Evolutionary conservation across 2,888 invertebrate species (phyloP).

Genomic region (Hemicrepidius hirtus): DNA sequence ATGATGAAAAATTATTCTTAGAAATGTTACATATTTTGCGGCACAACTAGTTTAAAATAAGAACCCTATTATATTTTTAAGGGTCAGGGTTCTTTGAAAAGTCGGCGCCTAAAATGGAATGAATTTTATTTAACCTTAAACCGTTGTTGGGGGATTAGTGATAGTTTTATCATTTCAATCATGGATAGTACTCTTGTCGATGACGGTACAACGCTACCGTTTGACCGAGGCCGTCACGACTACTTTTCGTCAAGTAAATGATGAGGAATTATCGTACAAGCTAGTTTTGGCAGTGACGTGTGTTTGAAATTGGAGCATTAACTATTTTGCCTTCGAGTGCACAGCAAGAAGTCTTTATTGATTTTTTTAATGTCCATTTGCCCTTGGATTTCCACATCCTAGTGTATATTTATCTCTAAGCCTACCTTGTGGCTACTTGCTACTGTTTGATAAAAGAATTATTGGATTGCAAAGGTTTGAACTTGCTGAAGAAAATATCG

Average conservation of each 20-base stretch:
- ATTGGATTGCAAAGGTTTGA: too few species aligned
- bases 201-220: slow-evolving; percentile 29
- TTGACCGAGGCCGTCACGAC: slow-evolving; percentile 30
- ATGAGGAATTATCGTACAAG: slow-evolving; percentile 15
- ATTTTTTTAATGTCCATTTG: not conserved
- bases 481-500: too few species aligned
- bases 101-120: not conserved
- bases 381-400: not conserved
- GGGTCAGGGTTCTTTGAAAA: too few species aligned
- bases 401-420: not conserved
- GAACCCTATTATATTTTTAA: too few species aligned
- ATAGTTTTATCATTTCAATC: slow-evolving; percentile 26
- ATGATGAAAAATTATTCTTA: not conserved
- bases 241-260: slow-evolving; percentile 21
- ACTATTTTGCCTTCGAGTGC: slow-evolving; percentile 9
- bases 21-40: too few species aligned
- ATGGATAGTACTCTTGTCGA: slow-evolving; percentile 1
- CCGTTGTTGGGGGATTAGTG: not conserved
- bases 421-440: not conserved
- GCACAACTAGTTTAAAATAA: too few species aligned
- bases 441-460: not conserved
- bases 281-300: slow-evolving; percentile 17
- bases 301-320: slow-evolving; percentile 11
- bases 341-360: slow-evolving; percentile 22
- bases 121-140: not conserved